phyloP scores from a whole-genome alignment of 2,888 invertebrate species.

The Macrosoma leucophasiata region DNA sequence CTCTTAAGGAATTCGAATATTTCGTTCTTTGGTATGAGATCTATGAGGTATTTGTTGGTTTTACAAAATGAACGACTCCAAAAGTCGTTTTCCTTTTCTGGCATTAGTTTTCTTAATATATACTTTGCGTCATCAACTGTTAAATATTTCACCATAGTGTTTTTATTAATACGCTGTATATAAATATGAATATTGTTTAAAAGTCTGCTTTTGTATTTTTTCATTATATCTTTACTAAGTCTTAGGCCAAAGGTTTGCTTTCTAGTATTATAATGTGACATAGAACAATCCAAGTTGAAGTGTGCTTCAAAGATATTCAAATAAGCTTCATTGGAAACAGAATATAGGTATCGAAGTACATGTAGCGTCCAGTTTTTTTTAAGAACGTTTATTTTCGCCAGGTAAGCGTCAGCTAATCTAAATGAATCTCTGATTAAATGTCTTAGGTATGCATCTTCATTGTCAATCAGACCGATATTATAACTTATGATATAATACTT shows the following conservation, averaged over 20 bases:
- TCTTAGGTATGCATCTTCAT: slow-evolving; percentile 21
- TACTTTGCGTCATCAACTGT: slow-evolving; percentile 37
- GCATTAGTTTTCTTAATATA: slow-evolving; percentile 33
- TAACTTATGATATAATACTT: slow-evolving; percentile 33
- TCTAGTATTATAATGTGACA: neutral
- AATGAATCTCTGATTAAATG: slow-evolving; percentile 39
- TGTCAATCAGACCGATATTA: slow-evolving; percentile 8
- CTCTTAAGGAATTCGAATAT: slow-evolving; percentile 36
- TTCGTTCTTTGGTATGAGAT: slow-evolving; percentile 34
- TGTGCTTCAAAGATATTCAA: slow-evolving; percentile 41
- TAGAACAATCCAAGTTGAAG: neutral
- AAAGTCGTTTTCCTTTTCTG: slow-evolving; percentile 28
- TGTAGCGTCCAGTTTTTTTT: slow-evolving; percentile 12
- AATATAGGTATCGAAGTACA: slow-evolving; percentile 29
- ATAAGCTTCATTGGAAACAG: slow-evolving; percentile 34
- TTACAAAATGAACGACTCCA: slow-evolving; percentile 35
- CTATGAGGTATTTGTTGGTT: slow-evolving; percentile 33
- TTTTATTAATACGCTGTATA: slow-evolving; percentile 30
- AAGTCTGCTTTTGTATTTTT: slow-evolving; percentile 41
- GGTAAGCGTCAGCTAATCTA: slow-evolving; percentile 30
- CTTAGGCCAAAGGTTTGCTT: slow-evolving; percentile 32
- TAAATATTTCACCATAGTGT: slow-evolving; percentile 31
- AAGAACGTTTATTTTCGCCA: slow-evolving; percentile 27
- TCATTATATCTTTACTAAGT: slow-evolving; percentile 34
- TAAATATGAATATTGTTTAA: slow-evolving; percentile 35